These are phyloP conservation scores for Thunnus thynnus DNA, from an alignment of 2,113 vertebrate genomes.

Conservation along the genomic window DNA sequence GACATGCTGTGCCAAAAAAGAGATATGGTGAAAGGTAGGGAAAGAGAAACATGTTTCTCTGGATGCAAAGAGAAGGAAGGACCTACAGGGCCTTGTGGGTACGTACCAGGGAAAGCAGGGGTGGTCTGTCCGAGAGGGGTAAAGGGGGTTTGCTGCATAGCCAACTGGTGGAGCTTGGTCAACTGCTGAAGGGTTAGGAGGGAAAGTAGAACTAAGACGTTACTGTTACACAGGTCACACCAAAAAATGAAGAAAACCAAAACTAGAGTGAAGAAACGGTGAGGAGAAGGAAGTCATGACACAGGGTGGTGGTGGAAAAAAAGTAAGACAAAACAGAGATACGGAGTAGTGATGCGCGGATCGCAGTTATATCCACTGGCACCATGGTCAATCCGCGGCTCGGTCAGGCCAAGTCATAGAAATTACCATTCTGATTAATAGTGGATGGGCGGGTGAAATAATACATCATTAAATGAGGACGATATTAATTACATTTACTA, in stretches of 20 bases:
- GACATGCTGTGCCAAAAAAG: constrained; percentile 65
- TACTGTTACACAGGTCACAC: constrained; percentile 94
- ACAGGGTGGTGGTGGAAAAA: constrained; percentile 85
- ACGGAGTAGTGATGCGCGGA: too few species aligned
- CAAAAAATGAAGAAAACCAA: constrained; percentile 86
- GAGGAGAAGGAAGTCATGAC: constrained; percentile 87
- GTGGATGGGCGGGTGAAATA: too few species aligned
- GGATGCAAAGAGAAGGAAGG: constrained; percentile 91
- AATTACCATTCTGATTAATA: too few species aligned
- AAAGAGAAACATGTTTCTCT: constrained; percentile 80
- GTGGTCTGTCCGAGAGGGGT: constrained; percentile 99
- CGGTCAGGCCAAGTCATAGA: too few species aligned
- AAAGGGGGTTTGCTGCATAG: constrained; percentile 99
- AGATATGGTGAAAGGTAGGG: constrained; percentile 74
- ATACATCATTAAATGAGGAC: too few species aligned
- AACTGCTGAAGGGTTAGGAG: constrained; percentile 98
- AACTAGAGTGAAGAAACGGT: constrained; percentile 81
- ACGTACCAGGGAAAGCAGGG: constrained; percentile 99
- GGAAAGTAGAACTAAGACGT: constrained; percentile 99
- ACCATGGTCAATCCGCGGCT: too few species aligned
- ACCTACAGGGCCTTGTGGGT: constrained; percentile 91
- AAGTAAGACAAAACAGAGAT: constrained; percentile 65
- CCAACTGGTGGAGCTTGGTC: constrained; percentile 99
- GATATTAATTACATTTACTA: too few species aligned
- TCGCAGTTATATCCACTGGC: too few species aligned